Evolutionary conservation across 2,113 vertebrate genomes (phyloP).

Genomic region (Orthonyx spaldingii): DNA sequence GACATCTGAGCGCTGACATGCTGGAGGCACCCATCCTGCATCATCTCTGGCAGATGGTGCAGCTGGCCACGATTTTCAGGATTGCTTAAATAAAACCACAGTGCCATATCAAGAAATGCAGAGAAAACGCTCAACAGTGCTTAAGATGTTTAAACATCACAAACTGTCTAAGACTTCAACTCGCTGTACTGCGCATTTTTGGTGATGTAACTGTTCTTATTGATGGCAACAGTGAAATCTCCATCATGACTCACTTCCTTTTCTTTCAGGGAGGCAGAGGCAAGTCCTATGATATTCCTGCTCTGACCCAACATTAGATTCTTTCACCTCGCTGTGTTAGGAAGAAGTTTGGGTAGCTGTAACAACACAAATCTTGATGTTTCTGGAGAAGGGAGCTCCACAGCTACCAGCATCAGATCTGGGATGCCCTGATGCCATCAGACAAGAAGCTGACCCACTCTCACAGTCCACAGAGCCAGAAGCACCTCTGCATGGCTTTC

Average conservation of each 20-base stretch:
- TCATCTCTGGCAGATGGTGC: slow-evolving; percentile 67
- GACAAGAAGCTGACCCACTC: not conserved
- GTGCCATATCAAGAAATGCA: slow-evolving; percentile 61
- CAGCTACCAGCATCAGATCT: not conserved
- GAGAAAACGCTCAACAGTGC: slow-evolving; percentile 59
- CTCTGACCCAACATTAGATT: not conserved
- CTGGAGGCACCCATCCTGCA: slow-evolving; percentile 66
- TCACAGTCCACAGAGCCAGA: not conserved
- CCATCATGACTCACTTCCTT: not conserved
- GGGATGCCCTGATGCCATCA: not conserved
- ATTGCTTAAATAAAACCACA: slow-evolving; percentile 64
- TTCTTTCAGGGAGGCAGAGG: not conserved
- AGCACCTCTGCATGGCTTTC: not conserved
- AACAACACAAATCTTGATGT: not conserved
- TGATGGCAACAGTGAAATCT: not conserved
- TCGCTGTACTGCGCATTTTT: not conserved
- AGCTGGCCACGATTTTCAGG: slow-evolving; percentile 59
- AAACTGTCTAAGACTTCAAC: slow-evolving; percentile 47
- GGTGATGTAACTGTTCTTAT: slow-evolving; percentile 10
- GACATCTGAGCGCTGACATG: slow-evolving; percentile 64
- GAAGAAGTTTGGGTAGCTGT: not conserved
- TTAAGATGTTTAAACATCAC: slow-evolving; percentile 65
- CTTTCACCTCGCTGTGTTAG: not conserved
- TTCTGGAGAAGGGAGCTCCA: not conserved
- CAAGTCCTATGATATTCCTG: not conserved